phyloP scores from a whole-genome alignment of 2,797 vertebrate genomes.

The Melanotaenia trifasciata region DNA sequence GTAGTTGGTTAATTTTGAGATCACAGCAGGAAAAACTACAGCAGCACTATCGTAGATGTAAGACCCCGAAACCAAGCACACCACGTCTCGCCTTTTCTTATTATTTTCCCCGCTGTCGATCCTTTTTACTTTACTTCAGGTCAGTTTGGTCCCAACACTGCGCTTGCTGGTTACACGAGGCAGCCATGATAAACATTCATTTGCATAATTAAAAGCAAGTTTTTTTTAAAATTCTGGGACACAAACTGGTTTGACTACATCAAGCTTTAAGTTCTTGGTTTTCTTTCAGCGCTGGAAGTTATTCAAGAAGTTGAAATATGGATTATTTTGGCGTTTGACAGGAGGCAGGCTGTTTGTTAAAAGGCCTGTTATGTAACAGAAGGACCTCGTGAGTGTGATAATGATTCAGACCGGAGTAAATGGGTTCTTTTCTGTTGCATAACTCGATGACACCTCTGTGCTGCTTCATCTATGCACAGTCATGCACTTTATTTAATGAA shows the following conservation, averaged over 20 bases:
- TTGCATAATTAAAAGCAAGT: background rate
- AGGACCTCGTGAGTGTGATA: slow-evolving; percentile 61
- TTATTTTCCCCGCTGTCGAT: no score
- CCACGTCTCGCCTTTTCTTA: no score
- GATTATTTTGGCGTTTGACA: slow-evolving; percentile 31
- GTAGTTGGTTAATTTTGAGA: no score
- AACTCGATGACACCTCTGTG: slow-evolving; percentile 66
- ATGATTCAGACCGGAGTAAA: slow-evolving; percentile 67
- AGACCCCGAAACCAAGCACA: no score
- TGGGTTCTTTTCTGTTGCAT: slow-evolving; percentile 60
- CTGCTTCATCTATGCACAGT: slow-evolving; percentile 36
- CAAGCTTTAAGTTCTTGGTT: background rate
- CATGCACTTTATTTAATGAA: slow-evolving; percentile 38
- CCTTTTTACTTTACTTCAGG: no score
- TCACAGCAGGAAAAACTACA: no score
- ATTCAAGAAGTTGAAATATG: slow-evolving; percentile 36
- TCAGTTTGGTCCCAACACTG: no score
- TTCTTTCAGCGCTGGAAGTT: background rate
- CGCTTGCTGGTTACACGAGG: background rate
- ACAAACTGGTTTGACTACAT: background rate
- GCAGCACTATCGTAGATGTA: no score
- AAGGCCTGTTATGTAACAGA: slow-evolving; percentile 60
- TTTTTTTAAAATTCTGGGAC: background rate
- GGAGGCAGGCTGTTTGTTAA: slow-evolving; percentile 59
- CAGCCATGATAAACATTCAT: background rate